phyloP scores from a whole-genome alignment of 2,113 vertebrate species.

The Dermatemys mawii region DNA sequence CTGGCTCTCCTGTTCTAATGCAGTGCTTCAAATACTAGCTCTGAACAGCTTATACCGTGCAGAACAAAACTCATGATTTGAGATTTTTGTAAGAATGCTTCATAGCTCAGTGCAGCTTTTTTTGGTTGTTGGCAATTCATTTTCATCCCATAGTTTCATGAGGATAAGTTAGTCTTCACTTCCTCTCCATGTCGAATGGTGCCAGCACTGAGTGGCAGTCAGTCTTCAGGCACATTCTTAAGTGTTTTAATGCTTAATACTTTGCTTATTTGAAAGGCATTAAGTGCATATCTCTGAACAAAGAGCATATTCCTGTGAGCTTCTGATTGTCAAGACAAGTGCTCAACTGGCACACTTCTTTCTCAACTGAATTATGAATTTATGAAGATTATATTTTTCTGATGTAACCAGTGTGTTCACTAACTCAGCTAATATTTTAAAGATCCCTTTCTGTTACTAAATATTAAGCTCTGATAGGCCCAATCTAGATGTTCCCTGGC shows the following conservation, averaged over 20 bases:
- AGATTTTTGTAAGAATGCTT: conserved; percentile 19
- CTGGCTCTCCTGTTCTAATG: neutral
- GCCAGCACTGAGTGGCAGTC: neutral
- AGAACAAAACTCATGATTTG: conserved; percentile 37
- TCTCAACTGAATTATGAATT: conserved; percentile 16
- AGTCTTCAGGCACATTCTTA: neutral
- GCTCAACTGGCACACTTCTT: neutral
- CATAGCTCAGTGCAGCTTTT: conserved; percentile 38
- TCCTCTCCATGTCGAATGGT: neutral
- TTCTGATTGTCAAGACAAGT: conserved; percentile 8
- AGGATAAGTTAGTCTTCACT: accelerated
- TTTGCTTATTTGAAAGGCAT: neutral
- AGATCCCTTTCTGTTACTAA: neutral
- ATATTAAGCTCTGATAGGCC: neutral
- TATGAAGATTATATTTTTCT: conserved; percentile 34
- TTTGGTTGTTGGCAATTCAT: conserved; percentile 25
- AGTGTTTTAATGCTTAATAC: neutral
- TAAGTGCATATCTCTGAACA: neutral
- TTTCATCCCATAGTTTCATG: neutral
- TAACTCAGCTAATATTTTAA: conserved; percentile 24
- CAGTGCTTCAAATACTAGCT: neutral
- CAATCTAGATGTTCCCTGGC: neutral
- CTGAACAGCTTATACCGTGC: conserved; percentile 34
- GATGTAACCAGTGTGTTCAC: neutral
- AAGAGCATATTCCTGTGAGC: neutral